These are phyloP conservation scores for Pandion haliaetus DNA, from an alignment of 2,113 vertebrate species.

Conservation along the genomic window DNA sequence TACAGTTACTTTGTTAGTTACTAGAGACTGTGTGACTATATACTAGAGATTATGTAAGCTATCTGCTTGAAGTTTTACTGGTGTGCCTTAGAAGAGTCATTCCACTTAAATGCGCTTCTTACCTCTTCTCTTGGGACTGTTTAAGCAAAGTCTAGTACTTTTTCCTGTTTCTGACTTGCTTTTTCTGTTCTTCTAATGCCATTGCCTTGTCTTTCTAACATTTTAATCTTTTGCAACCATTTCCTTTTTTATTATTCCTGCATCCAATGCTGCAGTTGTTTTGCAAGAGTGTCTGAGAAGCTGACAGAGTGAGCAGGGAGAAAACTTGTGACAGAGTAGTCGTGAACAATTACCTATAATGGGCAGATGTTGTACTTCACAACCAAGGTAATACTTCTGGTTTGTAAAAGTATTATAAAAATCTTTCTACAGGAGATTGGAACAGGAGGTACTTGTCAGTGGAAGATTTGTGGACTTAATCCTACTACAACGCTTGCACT, in stretches of 20 bases:
- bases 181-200: background rate
- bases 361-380: background rate
- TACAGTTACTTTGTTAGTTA: background rate
- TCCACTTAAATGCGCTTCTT: background rate
- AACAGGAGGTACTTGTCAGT: slow-evolving; percentile 94
- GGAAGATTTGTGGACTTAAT: slow-evolving; percentile 97
- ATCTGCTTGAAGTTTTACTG: background rate
- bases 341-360: background rate
- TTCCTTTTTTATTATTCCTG: background rate
- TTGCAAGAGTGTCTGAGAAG: background rate
- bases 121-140: background rate
- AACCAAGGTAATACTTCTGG: background rate
- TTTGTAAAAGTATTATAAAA: background rate
- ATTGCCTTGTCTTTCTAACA: background rate
- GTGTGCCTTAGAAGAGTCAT: background rate
- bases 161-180: background rate
- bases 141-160: background rate
- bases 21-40: background rate
- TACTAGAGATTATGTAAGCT: background rate
- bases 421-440: slow-evolving; percentile 88
- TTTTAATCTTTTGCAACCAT: background rate
- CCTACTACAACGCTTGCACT: slow-evolving; percentile 89
- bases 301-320: background rate
- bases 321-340: background rate
- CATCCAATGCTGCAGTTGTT: background rate